Evolutionary conservation across 2,113 vertebrate genomes (phyloP).

Genomic region (Stegastes partitus): DNA sequence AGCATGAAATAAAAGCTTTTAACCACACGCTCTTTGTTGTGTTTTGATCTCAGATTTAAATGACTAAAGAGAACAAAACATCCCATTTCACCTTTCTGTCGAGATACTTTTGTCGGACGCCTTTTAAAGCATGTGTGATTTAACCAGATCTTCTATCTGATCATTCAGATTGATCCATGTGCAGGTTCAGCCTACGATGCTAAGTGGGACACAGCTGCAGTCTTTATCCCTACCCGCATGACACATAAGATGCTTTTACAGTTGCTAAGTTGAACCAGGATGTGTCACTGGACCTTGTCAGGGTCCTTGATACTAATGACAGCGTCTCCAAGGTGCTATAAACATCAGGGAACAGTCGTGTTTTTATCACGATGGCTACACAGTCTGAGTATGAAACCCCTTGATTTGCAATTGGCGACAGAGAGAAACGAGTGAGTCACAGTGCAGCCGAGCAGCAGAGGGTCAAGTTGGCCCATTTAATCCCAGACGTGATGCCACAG

Average conservation of each 20-base stretch:
- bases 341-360: background rate
- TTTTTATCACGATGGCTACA: background rate
- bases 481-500: slow-evolving; percentile 33
- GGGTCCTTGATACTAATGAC: background rate
- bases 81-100: background rate
- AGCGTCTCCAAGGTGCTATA: background rate
- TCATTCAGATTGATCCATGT: slow-evolving; percentile 20
- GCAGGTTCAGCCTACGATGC: slow-evolving; percentile 7
- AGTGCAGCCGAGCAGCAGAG: slow-evolving; percentile 17
- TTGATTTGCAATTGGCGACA: slow-evolving; percentile 3
- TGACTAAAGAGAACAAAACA: background rate
- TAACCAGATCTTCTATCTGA: background rate
- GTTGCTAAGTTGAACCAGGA: background rate
- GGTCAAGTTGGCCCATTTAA: slow-evolving; percentile 30
- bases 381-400: background rate
- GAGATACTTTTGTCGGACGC: background rate
- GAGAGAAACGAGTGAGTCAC: background rate
- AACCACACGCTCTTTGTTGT: background rate
- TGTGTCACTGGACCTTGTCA: background rate
- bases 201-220: slow-evolving; percentile 17
- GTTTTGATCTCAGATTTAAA: background rate
- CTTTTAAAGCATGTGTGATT: background rate
- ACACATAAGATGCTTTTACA: slow-evolving; percentile 11
- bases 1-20: background rate
- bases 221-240: slow-evolving; percentile 11